These are phyloP conservation scores for Hanleya hanleyi DNA, from an alignment of 2,888 invertebrate species.

Conservation along the genomic window DNA sequence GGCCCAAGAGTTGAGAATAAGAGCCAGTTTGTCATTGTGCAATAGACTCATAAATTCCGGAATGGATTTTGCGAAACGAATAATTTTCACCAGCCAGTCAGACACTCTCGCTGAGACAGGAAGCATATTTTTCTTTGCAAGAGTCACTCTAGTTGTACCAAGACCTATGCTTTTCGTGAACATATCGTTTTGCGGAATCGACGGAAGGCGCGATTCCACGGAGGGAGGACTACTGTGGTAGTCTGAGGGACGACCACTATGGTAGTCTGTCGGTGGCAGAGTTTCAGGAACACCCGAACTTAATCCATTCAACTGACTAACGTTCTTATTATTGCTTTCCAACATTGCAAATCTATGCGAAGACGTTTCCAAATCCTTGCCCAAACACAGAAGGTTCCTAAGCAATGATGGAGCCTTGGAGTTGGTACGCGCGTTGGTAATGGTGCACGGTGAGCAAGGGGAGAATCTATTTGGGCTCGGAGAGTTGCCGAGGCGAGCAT, in stretches of 20 bases:
- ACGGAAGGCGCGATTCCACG: conserved; percentile 32
- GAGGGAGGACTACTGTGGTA: background rate
- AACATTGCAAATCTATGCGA: too few species aligned
- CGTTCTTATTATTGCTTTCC: background rate
- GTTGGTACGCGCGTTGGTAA: conserved; percentile 18
- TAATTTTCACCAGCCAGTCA: conserved; percentile 68
- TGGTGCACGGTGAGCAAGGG: conserved; percentile 10
- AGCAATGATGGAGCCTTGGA: conserved; percentile 16
- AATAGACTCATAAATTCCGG: conserved; percentile 65
- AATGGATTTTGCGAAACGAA: conserved; percentile 66
- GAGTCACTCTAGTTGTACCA: conserved; percentile 51
- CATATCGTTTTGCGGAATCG: background rate
- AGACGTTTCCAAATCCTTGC: conserved; percentile 30
- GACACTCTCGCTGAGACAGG: conserved; percentile 69
- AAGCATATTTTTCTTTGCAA: conserved; percentile 71
- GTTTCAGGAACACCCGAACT: background rate
- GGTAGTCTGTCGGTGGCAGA: background rate
- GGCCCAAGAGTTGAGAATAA: conserved; percentile 68
- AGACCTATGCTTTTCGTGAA: background rate
- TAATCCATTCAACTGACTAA: background rate
- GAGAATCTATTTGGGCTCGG: too few species aligned
- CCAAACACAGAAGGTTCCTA: conserved; percentile 47
- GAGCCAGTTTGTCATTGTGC: conserved; percentile 63
- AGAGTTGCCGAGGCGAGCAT: too few species aligned
- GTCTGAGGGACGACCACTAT: background rate